Evolutionary conservation across 2,888 invertebrate species (phyloP), one percentile per base, ranked within the genome.

Genomic region (Nebria brevicollis): DNA sequence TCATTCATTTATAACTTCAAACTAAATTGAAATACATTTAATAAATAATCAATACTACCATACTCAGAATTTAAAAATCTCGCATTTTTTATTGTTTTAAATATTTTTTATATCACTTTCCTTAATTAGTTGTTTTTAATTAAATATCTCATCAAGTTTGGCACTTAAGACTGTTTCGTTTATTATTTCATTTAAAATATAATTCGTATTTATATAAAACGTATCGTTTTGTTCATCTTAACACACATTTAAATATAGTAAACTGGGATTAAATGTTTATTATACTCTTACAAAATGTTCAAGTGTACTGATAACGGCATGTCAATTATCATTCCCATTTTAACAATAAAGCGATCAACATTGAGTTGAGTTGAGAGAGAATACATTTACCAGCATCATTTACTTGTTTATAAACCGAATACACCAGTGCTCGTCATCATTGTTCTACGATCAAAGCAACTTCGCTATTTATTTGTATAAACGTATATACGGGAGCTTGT

Each of bases 271-370:
- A 20, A 68, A 68, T 72, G 72, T 77, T 64, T 72, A 77, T 68
- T 77, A 43, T 43, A 77, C 13, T 20, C 64, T 66, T 77, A 41
- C 65, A 78, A 66, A 64, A 78, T 78, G 65, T 66, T 73, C 78
- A 66, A 72, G 73, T 78, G 72, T 78, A 73, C 73, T 72, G 54
- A 73, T 78, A 78, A 78, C 78, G 78, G 78, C 78, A 41, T 41
- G 78, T 73, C 34, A 41, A 73, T 78, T 78, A 78, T 73, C 73
- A 73, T 78, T 76, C 34, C 3, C 78, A 66, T 64, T 77, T 65
- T 73, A 54, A 78, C 78, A 78, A 54, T 54, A 54, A 78, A 78
- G 20, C 78, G 66, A 78, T 70, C 34, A 34, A 10, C 34, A 5
- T 6, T 20, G 6, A 68, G 34, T 34, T 34, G 4, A 5, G 34